A percentile compares a stretch with the other conserved stretches of the same genome.
phyloP scores from a whole-genome alignment of 2,113 vertebrate species.

The Cynopterus brachyotis region DNA sequence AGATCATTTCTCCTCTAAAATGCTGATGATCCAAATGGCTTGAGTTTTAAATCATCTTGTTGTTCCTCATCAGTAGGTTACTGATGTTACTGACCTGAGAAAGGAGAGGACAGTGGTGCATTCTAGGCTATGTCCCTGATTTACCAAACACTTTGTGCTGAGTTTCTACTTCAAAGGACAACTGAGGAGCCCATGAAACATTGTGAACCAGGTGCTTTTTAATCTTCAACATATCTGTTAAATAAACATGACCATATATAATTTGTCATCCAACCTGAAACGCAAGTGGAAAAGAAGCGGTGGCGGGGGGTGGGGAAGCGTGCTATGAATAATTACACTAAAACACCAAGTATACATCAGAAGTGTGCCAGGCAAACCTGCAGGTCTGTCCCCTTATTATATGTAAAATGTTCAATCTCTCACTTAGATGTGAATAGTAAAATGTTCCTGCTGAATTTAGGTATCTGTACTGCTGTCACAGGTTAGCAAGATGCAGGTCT shows the following conservation, averaged over 20 bases:
- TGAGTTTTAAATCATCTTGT: not conserved
- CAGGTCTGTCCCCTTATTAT: not conserved
- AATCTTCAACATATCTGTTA: not conserved
- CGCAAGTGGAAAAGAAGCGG: not conserved
- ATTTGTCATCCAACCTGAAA: not conserved
- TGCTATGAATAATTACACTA: not conserved
- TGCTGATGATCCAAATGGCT: not conserved
- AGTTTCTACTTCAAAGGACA: not conserved
- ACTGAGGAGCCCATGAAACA: not conserved
- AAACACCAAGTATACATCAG: not conserved
- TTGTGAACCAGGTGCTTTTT: not conserved
- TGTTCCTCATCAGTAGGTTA: not conserved
- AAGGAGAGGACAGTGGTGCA: not conserved
- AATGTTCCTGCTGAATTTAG: not conserved
- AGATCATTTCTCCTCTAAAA: not conserved
- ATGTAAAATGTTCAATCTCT: not conserved
- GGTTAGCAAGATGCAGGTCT: not conserved
- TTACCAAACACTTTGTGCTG: not conserved
- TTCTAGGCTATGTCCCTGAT: not conserved
- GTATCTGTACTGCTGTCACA: not conserved
- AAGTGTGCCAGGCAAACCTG: not conserved
- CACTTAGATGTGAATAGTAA: not conserved
- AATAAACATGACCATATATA: not conserved
- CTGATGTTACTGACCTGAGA: not conserved
- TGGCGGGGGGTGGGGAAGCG: no score